Conservation (phyloP, 2,888 invertebrate species). For the Oeneis ivallda region DNA sequence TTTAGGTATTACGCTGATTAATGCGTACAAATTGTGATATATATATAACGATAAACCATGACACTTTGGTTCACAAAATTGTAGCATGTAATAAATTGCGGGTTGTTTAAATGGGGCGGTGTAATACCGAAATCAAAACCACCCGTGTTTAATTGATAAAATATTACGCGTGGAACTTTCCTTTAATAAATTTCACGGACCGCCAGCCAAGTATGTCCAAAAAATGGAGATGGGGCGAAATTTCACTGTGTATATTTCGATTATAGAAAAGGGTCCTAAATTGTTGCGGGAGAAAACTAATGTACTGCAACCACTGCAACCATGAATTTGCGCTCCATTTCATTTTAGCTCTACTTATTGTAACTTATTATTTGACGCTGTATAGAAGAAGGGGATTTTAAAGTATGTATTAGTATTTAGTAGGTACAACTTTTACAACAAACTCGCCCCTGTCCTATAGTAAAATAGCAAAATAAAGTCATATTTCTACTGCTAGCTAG, state of each 20-base stretch:
- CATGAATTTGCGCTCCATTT: slow-evolving; percentile 54
- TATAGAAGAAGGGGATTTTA: not conserved
- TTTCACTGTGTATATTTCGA: slow-evolving; percentile 64
- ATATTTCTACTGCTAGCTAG: slow-evolving; percentile 48
- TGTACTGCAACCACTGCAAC: slow-evolving; percentile 65
- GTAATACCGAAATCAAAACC: slow-evolving; percentile 67
- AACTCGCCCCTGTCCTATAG: slow-evolving; percentile 37
- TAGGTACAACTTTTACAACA: slow-evolving; percentile 3
- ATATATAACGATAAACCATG: slow-evolving; percentile 52
- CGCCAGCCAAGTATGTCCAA: slow-evolving; percentile 65
- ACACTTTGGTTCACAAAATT: slow-evolving; percentile 63
- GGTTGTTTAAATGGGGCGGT: slow-evolving; percentile 61
- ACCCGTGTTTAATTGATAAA: slow-evolving; percentile 74
- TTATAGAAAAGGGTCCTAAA: slow-evolving; percentile 54
- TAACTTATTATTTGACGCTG: slow-evolving; percentile 19
- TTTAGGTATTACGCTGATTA: slow-evolving; percentile 21
- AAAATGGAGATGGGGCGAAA: slow-evolving; percentile 75
- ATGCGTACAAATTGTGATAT: slow-evolving; percentile 34
- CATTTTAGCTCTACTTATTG: slow-evolving; percentile 26
- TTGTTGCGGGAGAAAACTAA: slow-evolving; percentile 56
- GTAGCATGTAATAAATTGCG: slow-evolving; percentile 58
- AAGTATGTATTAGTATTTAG: too few relatives aligned
- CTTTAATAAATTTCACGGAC: slow-evolving; percentile 74
- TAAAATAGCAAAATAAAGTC: slow-evolving; percentile 40
- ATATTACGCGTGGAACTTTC: slow-evolving; percentile 66